Conservation (phyloP, 2,113 vertebrate species). For the Puma concolor region DNA sequence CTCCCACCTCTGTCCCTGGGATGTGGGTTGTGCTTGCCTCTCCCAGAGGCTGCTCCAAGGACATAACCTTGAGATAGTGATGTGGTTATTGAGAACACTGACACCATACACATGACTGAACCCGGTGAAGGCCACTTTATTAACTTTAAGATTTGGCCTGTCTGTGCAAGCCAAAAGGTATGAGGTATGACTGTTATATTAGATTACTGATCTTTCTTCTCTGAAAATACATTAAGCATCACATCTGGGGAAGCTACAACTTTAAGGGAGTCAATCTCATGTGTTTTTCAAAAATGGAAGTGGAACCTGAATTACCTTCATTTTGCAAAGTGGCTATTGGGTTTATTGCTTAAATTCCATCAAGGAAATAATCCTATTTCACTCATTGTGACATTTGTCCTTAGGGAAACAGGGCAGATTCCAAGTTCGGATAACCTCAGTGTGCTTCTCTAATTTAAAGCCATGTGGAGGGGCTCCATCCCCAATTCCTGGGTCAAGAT, state of each 20-base stretch:
- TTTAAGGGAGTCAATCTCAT: neutral
- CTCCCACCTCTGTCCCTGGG: neutral
- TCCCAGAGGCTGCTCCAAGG: neutral
- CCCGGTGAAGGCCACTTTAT: neutral
- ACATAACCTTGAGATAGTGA: neutral
- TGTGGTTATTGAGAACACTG: neutral
- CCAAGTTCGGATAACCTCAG: slow-evolving; percentile 50
- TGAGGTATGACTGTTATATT: neutral
- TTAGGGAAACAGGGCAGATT: slow-evolving; percentile 52
- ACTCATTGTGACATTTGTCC: slow-evolving; percentile 53
- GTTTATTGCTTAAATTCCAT: slow-evolving; percentile 55
- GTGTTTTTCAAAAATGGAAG: slow-evolving; percentile 5
- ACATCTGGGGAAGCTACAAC: slow-evolving; percentile 46
- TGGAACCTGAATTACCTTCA: slow-evolving; percentile 39
- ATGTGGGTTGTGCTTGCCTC: neutral
- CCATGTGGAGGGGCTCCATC: slow-evolving; percentile 74
- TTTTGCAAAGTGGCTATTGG: slow-evolving; percentile 9
- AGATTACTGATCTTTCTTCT: slow-evolving; percentile 19
- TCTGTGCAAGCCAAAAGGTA: slow-evolving; percentile 12
- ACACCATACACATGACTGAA: neutral
- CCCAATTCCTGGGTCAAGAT: slow-evolving; percentile 64
- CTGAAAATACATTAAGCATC: slow-evolving; percentile 40
- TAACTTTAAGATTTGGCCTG: neutral
- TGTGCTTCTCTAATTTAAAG: slow-evolving; percentile 73
- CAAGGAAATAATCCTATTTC: slow-evolving; percentile 54